Conservation (phyloP, 2,113 vertebrate genomes). For the Gadus macrocephalus region DNA sequence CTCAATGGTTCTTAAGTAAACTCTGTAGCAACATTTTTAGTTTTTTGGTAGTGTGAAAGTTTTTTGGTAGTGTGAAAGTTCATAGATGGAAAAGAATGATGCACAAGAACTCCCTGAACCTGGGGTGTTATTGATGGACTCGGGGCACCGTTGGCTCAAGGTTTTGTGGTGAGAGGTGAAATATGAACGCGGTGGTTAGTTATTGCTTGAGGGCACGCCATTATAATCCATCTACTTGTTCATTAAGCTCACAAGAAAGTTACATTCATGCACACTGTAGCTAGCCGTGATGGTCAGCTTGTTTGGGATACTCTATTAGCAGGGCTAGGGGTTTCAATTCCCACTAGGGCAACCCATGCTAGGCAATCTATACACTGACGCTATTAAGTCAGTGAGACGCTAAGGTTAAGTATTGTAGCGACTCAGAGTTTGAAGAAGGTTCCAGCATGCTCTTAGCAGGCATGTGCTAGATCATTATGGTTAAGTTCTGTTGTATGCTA, state of each 20-base stretch:
- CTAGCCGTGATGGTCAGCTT: conserved; percentile 7
- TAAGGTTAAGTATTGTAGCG: too few species aligned
- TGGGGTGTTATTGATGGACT: conserved; percentile 1
- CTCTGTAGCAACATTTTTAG: background rate
- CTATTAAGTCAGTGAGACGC: too few species aligned
- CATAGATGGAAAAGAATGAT: background rate
- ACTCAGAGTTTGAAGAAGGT: too few species aligned
- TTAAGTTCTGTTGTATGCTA: too few species aligned
- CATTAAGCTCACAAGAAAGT: background rate
- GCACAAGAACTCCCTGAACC: conserved; percentile 2
- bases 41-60: background rate
- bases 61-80: background rate
- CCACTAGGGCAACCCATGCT: too few species aligned
- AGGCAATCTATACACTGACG: too few species aligned
- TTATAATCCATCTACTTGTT: conserved; percentile 13
- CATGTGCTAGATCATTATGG: too few species aligned
- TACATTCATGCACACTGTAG: background rate
- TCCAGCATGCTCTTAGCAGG: too few species aligned
- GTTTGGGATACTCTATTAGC: too few species aligned
- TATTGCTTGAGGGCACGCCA: conserved; percentile 12
- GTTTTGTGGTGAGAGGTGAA: background rate
- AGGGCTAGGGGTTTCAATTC: too few species aligned
- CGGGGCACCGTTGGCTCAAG: background rate
- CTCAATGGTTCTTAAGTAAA: too few species aligned
- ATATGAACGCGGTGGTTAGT: background rate